Evolutionary conservation across 2,113 vertebrate species (phyloP).

Genomic region (Elanus axillaris): DNA sequence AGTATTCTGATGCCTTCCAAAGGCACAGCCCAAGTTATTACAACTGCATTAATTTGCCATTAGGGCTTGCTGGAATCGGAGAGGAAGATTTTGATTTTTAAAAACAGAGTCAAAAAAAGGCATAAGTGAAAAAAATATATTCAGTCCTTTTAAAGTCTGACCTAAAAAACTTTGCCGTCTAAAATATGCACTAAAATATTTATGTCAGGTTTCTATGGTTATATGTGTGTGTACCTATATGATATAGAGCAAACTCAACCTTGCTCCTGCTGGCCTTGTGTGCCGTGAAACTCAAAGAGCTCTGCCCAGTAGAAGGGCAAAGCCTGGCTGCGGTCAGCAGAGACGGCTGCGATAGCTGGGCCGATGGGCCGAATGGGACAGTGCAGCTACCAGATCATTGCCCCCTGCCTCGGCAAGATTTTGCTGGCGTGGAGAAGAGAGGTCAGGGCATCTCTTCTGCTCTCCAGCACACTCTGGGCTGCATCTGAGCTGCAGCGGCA

Average conservation of each 20-base stretch:
- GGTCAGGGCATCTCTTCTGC: neutral
- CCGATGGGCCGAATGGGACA: neutral
- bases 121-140: neutral
- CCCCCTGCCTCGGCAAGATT: neutral
- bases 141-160: slow-evolving; percentile 12
- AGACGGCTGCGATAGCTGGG: accelerated
- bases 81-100: neutral
- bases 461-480: neutral
- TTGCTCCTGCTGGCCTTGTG: neutral
- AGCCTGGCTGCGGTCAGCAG: neutral
- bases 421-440: accelerated
- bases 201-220: slow-evolving; percentile 27
- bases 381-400: neutral
- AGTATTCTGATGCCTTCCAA: neutral
- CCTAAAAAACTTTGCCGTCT: slow-evolving; percentile 9
- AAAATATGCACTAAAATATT: slow-evolving; percentile 31
- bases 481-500: neutral
- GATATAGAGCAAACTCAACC: neutral
- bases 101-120: neutral
- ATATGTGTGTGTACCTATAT: neutral
- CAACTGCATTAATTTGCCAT: neutral
- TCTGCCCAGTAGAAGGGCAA: neutral
- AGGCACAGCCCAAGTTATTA: slow-evolving; percentile 5
- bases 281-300: neutral
- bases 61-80: neutral